Conservation (phyloP, 1,140 invertebrate genomes). For the Cydia strobilella region DNA sequence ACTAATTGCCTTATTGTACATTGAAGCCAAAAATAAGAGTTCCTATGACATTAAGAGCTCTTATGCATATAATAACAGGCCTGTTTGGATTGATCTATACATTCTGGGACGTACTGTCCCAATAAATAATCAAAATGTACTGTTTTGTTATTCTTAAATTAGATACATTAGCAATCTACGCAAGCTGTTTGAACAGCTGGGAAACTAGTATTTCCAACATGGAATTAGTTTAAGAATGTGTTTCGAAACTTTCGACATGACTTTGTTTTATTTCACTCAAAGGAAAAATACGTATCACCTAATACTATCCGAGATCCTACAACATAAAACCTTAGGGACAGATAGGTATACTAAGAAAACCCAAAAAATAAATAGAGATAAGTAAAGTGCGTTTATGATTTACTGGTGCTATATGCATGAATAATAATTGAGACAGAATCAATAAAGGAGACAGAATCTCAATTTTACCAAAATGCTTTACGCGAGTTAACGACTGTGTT, state of each 20-base stretch:
- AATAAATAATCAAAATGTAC: background rate
- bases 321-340: background rate
- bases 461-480: too few relatives aligned
- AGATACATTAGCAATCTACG: constrained; percentile 21
- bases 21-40: too few relatives aligned
- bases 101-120: background rate
- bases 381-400: too few relatives aligned
- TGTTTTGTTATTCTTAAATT: constrained; percentile 8
- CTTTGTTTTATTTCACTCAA: background rate
- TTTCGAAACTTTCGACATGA: background rate
- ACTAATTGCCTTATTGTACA: too few relatives aligned
- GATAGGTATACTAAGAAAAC: too few relatives aligned
- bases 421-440: too few relatives aligned
- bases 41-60: too few relatives aligned
- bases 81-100: background rate
- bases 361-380: too few relatives aligned
- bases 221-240: constrained; percentile 24
- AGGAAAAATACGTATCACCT: background rate
- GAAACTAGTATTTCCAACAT: constrained; percentile 1
- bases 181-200: constrained; percentile 23
- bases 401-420: too few relatives aligned
- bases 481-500: too few relatives aligned
- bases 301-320: background rate
- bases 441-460: too few relatives aligned
- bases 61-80: too few relatives aligned